Percentiles rank a stretch among this genome's conserved stretches.
Evolutionary conservation across 2,888 invertebrate species (phyloP).

Genomic region (Epinotia ramella): DNA sequence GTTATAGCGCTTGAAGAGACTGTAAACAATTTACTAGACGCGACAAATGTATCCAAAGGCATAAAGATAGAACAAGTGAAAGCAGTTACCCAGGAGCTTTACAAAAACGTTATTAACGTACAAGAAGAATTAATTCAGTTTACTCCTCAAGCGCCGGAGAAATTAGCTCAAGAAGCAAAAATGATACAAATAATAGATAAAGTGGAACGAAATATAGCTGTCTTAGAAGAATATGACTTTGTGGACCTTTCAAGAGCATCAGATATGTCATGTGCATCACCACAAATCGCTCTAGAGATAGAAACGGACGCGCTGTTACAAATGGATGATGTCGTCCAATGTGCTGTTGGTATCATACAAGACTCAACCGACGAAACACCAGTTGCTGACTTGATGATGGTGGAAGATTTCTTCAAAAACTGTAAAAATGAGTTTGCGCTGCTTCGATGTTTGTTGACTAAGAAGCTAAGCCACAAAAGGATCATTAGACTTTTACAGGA

Average conservation of each 20-base stretch:
- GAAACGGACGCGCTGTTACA: slow-evolving; percentile 65
- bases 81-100: slow-evolving; percentile 66
- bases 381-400: slow-evolving; percentile 62
- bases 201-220: slow-evolving; percentile 71
- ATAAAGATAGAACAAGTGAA: slow-evolving; percentile 68
- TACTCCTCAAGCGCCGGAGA: slow-evolving; percentile 57
- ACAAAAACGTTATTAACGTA: slow-evolving; percentile 61
- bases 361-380: slow-evolving; percentile 60
- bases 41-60: slow-evolving; percentile 62
- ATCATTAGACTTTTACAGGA: slow-evolving; percentile 73
- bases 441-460: slow-evolving; percentile 64
- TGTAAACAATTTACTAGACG: slow-evolving; percentile 63
- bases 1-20: slow-evolving; percentile 58
- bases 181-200: slow-evolving; percentile 70
- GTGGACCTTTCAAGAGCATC: slow-evolving; percentile 68
- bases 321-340: slow-evolving; percentile 66
- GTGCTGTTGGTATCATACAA: slow-evolving; percentile 65
- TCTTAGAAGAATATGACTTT: slow-evolving; percentile 72
- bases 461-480: slow-evolving; percentile 67
- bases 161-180: slow-evolving; percentile 64
- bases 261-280: slow-evolving; percentile 61
- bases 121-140: slow-evolving; percentile 72
- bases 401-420: slow-evolving; percentile 69
- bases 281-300: slow-evolving; percentile 62
- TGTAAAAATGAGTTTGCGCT: slow-evolving; percentile 71